phyloP scores from a whole-genome alignment of 2,888 invertebrate genomes.

The Drosophila prostipennis region DNA sequence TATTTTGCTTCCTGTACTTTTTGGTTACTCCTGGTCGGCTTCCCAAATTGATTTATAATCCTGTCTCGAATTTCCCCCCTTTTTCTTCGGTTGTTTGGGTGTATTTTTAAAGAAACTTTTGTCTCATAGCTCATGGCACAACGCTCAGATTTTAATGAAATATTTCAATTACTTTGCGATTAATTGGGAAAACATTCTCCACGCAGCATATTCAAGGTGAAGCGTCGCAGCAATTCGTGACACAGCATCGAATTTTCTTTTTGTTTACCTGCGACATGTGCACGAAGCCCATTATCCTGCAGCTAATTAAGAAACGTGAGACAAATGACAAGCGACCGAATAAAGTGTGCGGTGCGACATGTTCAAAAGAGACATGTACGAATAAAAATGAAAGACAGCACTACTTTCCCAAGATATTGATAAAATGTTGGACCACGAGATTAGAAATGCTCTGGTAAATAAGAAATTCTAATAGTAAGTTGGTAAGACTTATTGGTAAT shows the following conservation, averaged over 20 bases:
- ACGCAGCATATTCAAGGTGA: conserved; percentile 44
- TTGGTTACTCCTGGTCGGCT: conserved; percentile 58
- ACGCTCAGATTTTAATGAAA: conserved; percentile 61
- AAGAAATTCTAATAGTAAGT: neutral
- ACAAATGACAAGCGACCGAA: conserved; percentile 75
- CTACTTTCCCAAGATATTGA: conserved; percentile 8
- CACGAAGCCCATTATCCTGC: conserved; percentile 63
- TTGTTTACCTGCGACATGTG: conserved; percentile 65
- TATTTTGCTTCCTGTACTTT: conserved; percentile 47
- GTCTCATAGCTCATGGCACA: conserved; percentile 4
- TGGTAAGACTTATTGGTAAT: no score
- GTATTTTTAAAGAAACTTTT: conserved; percentile 39
- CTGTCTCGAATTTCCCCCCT: conserved; percentile 58
- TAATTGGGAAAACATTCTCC: conserved; percentile 58
- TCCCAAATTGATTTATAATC: conserved; percentile 79
- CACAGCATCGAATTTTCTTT: conserved; percentile 32
- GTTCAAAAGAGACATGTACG: conserved; percentile 28
- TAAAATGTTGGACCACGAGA: neutral
- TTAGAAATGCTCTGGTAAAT: neutral
- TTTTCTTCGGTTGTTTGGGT: conserved; percentile 21
- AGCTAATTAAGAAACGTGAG: conserved; percentile 81
- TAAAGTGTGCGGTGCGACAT: conserved; percentile 54
- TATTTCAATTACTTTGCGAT: conserved; percentile 76
- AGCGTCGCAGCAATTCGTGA: conserved; percentile 27
- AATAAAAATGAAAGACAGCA: conserved; percentile 25